Evolutionary conservation across 2,797 vertebrate genomes (phyloP).

Genomic region (Steatocranus sp.): DNA sequence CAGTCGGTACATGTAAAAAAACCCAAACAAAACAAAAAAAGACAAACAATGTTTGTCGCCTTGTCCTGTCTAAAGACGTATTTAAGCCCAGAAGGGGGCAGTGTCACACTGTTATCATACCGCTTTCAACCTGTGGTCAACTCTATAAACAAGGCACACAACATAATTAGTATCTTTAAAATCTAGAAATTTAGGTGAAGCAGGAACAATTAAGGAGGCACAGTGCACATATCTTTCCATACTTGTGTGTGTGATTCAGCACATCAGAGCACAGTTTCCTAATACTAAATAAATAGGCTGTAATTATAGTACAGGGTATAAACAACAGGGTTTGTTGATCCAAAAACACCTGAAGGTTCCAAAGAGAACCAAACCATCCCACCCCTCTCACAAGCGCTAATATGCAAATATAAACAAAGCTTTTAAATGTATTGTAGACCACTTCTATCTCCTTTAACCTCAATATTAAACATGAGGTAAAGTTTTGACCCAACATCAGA

Average conservation of each 20-base stretch:
- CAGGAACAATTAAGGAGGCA: neutral
- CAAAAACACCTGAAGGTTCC: neutral
- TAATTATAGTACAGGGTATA: neutral
- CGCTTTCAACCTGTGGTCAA: neutral
- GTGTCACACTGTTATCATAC: constrained; percentile 37
- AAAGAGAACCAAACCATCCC: neutral
- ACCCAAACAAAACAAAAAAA: fast-evolving
- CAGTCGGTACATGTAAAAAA: neutral
- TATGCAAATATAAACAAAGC: neutral
- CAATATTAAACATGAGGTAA: neutral
- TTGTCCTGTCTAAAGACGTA: neutral
- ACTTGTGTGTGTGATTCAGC: neutral
- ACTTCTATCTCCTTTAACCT: neutral
- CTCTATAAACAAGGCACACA: neutral
- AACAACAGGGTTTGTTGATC: neutral
- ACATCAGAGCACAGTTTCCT: neutral
- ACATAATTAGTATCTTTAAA: neutral
- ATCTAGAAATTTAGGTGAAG: neutral
- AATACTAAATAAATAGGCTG: neutral
- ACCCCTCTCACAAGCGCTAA: neutral
- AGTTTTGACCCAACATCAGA: neutral
- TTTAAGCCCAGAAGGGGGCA: constrained; percentile 69
- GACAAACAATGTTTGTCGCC: neutral
- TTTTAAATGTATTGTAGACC: neutral
- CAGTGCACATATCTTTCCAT: neutral